A percentile compares a stretch with the other conserved stretches of the same genome.
Evolutionary conservation across 2,113 vertebrate species (phyloP).

Genomic region (Muntiacus reevesi): DNA sequence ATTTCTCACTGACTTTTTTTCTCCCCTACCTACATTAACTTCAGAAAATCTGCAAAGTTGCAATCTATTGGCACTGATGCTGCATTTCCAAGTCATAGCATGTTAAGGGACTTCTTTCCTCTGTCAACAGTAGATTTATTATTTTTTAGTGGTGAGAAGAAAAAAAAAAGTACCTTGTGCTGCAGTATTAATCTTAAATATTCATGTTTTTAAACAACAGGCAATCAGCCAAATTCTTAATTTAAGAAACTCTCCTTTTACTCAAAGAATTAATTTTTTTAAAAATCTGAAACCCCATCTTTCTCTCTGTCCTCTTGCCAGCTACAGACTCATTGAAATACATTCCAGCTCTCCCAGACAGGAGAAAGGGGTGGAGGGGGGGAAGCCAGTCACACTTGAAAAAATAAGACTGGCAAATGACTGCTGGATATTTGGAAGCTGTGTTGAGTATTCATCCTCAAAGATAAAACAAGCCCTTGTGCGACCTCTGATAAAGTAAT

Average conservation of each 20-base stretch:
- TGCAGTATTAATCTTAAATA: slow-evolving; percentile 45
- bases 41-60: slow-evolving; percentile 74
- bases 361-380: not conserved
- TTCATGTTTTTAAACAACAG: slow-evolving; percentile 54
- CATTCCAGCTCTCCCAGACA: slow-evolving; percentile 76
- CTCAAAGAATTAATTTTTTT: slow-evolving; percentile 35
- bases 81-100: slow-evolving; percentile 44
- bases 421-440: slow-evolving; percentile 75
- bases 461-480: slow-evolving; percentile 50
- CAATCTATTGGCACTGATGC: slow-evolving; percentile 14
- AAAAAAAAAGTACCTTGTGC: not conserved
- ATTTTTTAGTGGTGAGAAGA: slow-evolving; percentile 8
- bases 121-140: slow-evolving; percentile 65
- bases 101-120: slow-evolving; percentile 54
- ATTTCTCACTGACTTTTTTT: slow-evolving; percentile 30
- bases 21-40: slow-evolving; percentile 61
- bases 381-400: slow-evolving; percentile 77
- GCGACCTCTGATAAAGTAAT: slow-evolving; percentile 58
- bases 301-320: slow-evolving; percentile 68
- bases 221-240: slow-evolving; percentile 48
- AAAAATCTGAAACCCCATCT: slow-evolving; percentile 72
- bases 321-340: slow-evolving; percentile 79
- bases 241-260: slow-evolving; percentile 22
- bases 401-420: slow-evolving; percentile 78
- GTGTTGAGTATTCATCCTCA: slow-evolving; percentile 50